Evolutionary conservation across 2,113 vertebrate species (phyloP).

Genomic region (Sinocyclocheilus anshuiensis): DNA sequence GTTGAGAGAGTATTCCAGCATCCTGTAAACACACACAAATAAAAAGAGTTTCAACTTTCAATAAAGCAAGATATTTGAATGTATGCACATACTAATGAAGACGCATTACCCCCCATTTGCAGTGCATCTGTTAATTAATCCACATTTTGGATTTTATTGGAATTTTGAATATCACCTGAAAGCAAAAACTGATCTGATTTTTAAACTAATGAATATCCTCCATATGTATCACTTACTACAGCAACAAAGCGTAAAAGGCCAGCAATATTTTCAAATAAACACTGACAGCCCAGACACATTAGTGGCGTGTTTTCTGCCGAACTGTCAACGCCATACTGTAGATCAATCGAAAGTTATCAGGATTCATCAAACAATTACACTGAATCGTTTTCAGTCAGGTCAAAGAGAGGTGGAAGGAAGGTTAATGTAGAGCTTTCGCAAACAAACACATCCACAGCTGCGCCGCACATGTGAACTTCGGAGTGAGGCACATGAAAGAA

Average conservation of each 20-base stretch:
- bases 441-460: slow-evolving; percentile 54
- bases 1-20: slow-evolving; percentile 98
- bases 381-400: slow-evolving; percentile 53
- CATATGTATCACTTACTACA: neutral
- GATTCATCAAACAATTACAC: slow-evolving; percentile 45
- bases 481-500: slow-evolving; percentile 44
- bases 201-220: neutral
- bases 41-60: neutral
- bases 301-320: neutral
- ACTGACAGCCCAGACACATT: slow-evolving; percentile 1
- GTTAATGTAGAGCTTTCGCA: slow-evolving; percentile 51
- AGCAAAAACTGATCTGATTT: neutral
- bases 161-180: neutral
- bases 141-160: neutral
- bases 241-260: neutral
- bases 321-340: slow-evolving; percentile 6
- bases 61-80: neutral
- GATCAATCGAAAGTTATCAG: slow-evolving; percentile 41
- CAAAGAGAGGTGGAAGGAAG: slow-evolving; percentile 49
- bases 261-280: slow-evolving; percentile 26
- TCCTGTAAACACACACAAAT: slow-evolving; percentile 75
- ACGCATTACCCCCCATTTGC: neutral
- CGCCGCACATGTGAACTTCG: slow-evolving; percentile 53
- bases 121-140: neutral
- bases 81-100: neutral